phyloP scores from a whole-genome alignment of 1,140 invertebrate species.

The Chrysopa pallens region DNA sequence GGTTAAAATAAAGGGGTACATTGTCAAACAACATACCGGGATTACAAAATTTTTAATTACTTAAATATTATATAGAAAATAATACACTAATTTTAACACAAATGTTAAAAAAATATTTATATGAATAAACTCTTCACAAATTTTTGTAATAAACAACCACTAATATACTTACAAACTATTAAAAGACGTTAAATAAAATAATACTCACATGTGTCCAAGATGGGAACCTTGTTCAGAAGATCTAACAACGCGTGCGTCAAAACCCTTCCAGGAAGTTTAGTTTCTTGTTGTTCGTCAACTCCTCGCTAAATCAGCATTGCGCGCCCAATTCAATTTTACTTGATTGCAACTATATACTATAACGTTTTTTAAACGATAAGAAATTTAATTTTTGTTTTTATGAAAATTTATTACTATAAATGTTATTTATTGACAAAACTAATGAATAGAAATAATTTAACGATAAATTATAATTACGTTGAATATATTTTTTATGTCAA shows the following conservation, averaged over 20 bases:
- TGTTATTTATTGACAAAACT: too few species aligned
- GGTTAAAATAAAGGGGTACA: conserved; percentile 12
- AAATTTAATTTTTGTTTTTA: too few species aligned
- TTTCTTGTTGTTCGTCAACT: conserved; percentile 4
- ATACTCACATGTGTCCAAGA: conserved; percentile 44
- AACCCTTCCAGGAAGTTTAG: conserved; percentile 9
- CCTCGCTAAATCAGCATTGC: background rate
- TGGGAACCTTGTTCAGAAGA: conserved; percentile 39
- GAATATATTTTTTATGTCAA: too few species aligned
- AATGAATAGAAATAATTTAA: too few species aligned
- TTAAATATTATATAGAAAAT: background rate
- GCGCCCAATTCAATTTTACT: background rate
- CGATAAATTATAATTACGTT: too few species aligned
- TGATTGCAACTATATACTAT: too few species aligned
- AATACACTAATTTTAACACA: background rate
- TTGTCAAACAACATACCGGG: conserved; percentile 11
- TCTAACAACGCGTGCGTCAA: conserved; percentile 23
- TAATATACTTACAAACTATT: conserved; percentile 1
- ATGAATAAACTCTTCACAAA: too few species aligned
- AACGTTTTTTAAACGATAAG: too few species aligned
- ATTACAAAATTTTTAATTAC: background rate
- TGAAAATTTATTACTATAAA: too few species aligned
- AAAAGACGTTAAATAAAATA: conserved; percentile 6
- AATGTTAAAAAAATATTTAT: background rate
- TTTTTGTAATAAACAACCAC: conserved; percentile 2